A percentile compares a stretch with the other conserved stretches of the same genome.
Evolutionary conservation across 2,888 invertebrate species (phyloP).

Genomic region (Synergus gifuensis): DNA sequence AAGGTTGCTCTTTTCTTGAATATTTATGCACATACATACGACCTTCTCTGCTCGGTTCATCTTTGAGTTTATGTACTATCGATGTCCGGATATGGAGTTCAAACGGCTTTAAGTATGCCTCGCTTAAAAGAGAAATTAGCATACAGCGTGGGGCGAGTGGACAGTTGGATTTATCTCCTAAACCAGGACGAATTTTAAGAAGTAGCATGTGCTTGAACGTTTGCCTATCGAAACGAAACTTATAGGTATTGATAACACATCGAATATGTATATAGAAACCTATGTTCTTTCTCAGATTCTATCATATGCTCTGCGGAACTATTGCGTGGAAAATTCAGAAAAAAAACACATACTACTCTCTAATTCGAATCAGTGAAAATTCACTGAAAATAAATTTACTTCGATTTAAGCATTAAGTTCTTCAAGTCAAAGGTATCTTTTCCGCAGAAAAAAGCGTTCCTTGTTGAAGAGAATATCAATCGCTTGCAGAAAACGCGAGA

Average conservation of each 20-base stretch:
- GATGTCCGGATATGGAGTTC: constrained; percentile 42
- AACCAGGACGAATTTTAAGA: constrained; percentile 41
- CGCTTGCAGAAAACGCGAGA: constrained; percentile 16
- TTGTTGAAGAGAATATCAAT: constrained; percentile 45
- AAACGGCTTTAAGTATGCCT: constrained; percentile 37
- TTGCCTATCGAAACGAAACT: constrained; percentile 34
- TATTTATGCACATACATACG: constrained; percentile 41
- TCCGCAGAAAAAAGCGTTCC: constrained; percentile 37
- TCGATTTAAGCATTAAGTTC: neutral
- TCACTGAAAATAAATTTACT: neutral
- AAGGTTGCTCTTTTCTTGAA: constrained; percentile 35
- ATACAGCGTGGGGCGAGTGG: constrained; percentile 41
- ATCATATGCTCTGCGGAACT: neutral
- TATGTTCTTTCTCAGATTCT: neutral
- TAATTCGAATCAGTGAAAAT: no score
- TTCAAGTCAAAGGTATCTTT: neutral
- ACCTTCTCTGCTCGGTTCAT: constrained; percentile 41
- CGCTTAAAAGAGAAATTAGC: constrained; percentile 40
- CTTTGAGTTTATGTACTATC: constrained; percentile 40
- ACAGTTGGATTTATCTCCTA: constrained; percentile 40
- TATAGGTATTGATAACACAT: constrained; percentile 24
- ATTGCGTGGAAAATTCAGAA: neutral
- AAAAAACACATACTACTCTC: neutral
- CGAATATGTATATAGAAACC: neutral
- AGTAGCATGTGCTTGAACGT: constrained; percentile 35